Evolutionary conservation across 2,797 vertebrate species (phyloP), one percentile per base, ranked within the genome.

Genomic region (Craterocephalus amniculus): DNA sequence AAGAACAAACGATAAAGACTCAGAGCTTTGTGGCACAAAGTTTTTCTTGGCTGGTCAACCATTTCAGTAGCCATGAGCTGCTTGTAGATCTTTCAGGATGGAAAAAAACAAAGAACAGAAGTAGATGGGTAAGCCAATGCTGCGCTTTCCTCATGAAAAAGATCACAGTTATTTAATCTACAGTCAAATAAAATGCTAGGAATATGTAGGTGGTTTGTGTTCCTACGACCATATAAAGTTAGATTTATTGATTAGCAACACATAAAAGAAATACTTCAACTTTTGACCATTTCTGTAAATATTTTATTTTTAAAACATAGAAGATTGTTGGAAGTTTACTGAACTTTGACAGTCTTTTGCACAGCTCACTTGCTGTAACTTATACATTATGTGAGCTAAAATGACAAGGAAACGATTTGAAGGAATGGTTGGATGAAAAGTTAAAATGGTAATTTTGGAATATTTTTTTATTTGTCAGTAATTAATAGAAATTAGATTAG

Each of bases 1-100:
- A 80, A 60, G 36, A 83, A 83, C 70, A 84, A 82, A 77, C 61
- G 27, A 80, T 51, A 71, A 26, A 68, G 57, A 75, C 58, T 58
- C 5, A 58, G 36, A 66, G 55, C 36, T 65, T 63, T 67, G 55
- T 78, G 66, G 63, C 35, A 43, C 31, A 55, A 63, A 24, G 51
- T 35, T 76, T 67, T 71, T 58, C 55, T 65, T 43, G 62, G 51
- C 38, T 66, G 70, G 77, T 87, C 85, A 83, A 67, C 55, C 57
- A 61, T 80, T 68, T 81, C 71, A 62, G 14, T 67, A 67, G 69
- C 70, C 38, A 72, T 26, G 58, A 81, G 76, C 67, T 54, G 68
- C 57, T 68, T 20, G 14, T 56, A 49, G 69, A 80, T 66, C 61
- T 54, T 49, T 58, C 48, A 22, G 55, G 13, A 9, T 48, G 32